Evolutionary conservation across 2,888 invertebrate species (phyloP).

Genomic region (Cepaea hortensis): DNA sequence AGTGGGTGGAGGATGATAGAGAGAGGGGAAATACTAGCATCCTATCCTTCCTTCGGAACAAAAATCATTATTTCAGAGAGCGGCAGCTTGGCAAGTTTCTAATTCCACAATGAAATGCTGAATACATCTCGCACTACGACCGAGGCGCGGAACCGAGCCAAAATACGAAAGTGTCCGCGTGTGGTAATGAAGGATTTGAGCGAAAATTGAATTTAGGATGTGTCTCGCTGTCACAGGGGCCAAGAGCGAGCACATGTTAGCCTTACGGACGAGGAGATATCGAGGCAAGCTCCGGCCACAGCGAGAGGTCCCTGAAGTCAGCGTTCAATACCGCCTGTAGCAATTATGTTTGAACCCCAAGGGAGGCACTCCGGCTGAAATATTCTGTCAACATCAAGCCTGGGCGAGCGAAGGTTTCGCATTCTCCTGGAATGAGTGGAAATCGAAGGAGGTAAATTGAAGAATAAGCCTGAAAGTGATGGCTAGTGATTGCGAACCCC

Average conservation of each 20-base stretch:
- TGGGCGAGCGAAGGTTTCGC: constrained; percentile 1
- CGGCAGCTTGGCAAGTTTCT: constrained; percentile 17
- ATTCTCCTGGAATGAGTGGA: background rate
- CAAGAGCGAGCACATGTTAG: background rate
- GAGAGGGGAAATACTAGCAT: too few relatives aligned
- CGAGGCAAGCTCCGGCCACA: background rate
- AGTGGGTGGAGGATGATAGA: too few relatives aligned
- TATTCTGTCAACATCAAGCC: constrained; percentile 30
- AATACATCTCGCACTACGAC: background rate
- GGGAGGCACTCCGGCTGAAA: constrained; percentile 8
- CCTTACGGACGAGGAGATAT: constrained; percentile 2
- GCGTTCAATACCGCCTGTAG: constrained; percentile 40
- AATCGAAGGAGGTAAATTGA: constrained; percentile 2
- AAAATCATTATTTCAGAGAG: background rate
- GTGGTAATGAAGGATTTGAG: constrained; percentile 44
- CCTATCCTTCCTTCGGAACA: too few relatives aligned
- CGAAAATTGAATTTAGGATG: constrained; percentile 44
- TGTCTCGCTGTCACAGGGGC: constrained; percentile 37
- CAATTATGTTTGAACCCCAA: constrained; percentile 36
- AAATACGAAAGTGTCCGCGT: constrained; percentile 11
- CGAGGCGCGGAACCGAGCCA: constrained; percentile 11
- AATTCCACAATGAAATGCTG: background rate
- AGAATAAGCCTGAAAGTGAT: constrained; percentile 1
- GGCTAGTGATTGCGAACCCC: background rate
- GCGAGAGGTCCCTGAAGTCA: background rate